Conservation (phyloP, 2,113 vertebrate species). For the Formicarius rufipectus region DNA sequence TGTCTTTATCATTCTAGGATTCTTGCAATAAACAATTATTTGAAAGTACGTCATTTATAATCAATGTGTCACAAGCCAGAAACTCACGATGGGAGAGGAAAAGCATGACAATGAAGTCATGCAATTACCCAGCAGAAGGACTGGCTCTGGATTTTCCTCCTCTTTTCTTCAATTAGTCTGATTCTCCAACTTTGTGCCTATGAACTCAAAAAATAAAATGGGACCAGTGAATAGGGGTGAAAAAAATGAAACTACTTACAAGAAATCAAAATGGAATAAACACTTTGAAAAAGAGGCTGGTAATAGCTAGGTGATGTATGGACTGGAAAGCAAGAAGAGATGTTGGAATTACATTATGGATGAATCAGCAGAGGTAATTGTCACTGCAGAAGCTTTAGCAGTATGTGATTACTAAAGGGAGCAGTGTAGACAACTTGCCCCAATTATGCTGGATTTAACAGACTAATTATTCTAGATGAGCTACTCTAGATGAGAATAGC, state of each 20-base stretch:
- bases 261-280: neutral
- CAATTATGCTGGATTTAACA: neutral
- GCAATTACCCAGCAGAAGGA: neutral
- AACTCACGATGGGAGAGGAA: neutral
- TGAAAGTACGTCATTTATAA: neutral
- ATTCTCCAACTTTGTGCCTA: neutral
- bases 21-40: neutral
- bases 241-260: neutral
- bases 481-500: neutral
- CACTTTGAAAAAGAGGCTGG: neutral
- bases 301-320: neutral
- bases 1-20: neutral
- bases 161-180: neutral
- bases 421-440: neutral
- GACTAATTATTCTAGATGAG: neutral
- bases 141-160: neutral
- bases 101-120: slow-evolving; percentile 35
- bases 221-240: neutral
- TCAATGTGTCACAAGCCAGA: neutral
- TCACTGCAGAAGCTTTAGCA: neutral
- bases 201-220: neutral
- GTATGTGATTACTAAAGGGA: neutral
- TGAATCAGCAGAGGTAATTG: neutral
- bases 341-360: neutral
- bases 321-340: neutral